Conservation (phyloP, 2,888 invertebrate species). For the Napeogenes inachia region DNA sequence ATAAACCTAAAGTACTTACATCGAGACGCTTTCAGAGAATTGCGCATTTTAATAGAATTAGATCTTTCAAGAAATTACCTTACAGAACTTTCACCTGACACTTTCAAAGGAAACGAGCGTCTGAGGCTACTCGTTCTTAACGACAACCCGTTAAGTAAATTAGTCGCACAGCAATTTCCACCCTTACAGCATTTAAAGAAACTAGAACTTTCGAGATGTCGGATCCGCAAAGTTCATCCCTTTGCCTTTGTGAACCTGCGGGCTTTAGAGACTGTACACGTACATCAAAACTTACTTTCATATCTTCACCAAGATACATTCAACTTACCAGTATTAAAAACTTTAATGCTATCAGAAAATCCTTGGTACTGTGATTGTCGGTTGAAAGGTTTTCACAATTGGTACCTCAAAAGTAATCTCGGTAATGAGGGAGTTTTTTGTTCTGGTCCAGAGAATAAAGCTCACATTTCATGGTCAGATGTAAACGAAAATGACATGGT, state of each 20-base stretch:
- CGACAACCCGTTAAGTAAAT: constrained; percentile 86
- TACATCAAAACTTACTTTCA: constrained; percentile 87
- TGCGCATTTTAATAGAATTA: constrained; percentile 90
- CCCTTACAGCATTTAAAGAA: constrained; percentile 86
- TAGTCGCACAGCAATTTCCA: constrained; percentile 88
- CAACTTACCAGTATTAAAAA: constrained; percentile 80
- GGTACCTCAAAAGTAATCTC: constrained; percentile 87
- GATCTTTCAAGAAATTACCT: constrained; percentile 90
- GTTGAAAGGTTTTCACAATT: constrained; percentile 87
- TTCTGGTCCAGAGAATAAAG: constrained; percentile 81
- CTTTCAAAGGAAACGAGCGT: constrained; percentile 89
- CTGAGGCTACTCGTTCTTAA: constrained; percentile 86
- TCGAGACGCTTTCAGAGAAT: constrained; percentile 88
- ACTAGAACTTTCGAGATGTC: constrained; percentile 88
- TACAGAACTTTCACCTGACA: constrained; percentile 83
- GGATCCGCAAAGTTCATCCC: constrained; percentile 83
- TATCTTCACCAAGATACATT: constrained; percentile 76
- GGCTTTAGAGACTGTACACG: constrained; percentile 87
- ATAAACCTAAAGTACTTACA: constrained; percentile 85
- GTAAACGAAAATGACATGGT: constrained; percentile 86
- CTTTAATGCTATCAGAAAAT: constrained; percentile 88
- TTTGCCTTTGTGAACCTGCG: constrained; percentile 86
- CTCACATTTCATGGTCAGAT: constrained; percentile 84
- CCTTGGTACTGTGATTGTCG: constrained; percentile 95
- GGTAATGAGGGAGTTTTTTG: constrained; percentile 85